Evolutionary conservation across 2,113 vertebrate genomes (phyloP), one percentile per base, ranked within the genome.

Genomic region (Archilochus colubris): DNA sequence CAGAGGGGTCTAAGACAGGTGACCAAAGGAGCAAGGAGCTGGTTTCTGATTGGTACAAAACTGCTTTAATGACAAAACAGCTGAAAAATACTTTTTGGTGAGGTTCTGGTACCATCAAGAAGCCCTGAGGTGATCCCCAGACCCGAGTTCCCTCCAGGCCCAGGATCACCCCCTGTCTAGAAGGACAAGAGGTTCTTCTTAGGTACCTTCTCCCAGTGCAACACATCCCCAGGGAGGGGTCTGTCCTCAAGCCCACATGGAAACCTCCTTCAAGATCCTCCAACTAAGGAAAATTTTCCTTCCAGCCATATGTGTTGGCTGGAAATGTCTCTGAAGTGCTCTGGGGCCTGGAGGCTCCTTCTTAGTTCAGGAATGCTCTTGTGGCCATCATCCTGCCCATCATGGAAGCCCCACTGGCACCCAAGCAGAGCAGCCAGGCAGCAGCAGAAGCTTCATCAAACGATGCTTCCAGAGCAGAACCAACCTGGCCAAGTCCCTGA

Each of bases 21-120:
- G 5, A 1, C 38, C 1, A 0, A 31, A 40, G 25, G 70, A 91
- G 38, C 28, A 74, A 31, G 4, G 4, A 61, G 24, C n/a, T 46
- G 4, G 6, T 11, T 76, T 14, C 46, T 12, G n/a, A 58, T 61
- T 73, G 2, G 38, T 96, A 96, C 90, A 96, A 97, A 97, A 82
- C 43, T 72, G 82, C 64, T 95, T 91, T 96, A 94, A 94, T 97
- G 89, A 50, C 88, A 63, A 25, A 80, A 82, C 28, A 82, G 84
- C 64, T n/a, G 51, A 15, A 30, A 84, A 64, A 85, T 7, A 36
- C 67, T 6, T 72, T 53, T 10, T 50, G 46, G 89, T 91, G 79
- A 23, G 0, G 80, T 80, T 83, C 75, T 38, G 31, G 82, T 80
- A 44, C 70, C 55, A 28, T 54, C 86, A 64, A 27, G 76, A 19